Percentiles rank a stretch among this genome's conserved stretches.
Conservation (phyloP, 2,888 invertebrate genomes). For the Villa cingulata region DNA sequence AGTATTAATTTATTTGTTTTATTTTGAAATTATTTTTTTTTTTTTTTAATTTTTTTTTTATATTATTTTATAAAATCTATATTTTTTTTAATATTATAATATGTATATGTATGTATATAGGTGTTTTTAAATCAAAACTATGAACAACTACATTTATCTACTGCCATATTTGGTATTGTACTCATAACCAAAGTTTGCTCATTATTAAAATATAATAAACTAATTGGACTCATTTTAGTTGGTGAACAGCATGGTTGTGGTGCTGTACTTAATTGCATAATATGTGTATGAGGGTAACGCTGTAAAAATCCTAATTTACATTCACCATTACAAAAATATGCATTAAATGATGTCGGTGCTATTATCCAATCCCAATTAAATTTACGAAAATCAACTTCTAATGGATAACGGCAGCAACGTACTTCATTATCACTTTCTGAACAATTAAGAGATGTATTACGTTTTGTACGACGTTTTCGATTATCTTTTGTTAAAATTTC, state of each 20-base stretch:
- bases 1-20: too few relatives aligned
- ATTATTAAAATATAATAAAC: constrained; percentile 84
- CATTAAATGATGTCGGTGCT: constrained; percentile 86
- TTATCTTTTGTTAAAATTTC: constrained; percentile 30
- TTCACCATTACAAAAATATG: constrained; percentile 92
- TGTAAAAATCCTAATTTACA: constrained; percentile 81
- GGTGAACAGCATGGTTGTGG: constrained; percentile 90
- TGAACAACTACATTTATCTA: constrained; percentile 85
- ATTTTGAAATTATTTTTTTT: too few relatives aligned
- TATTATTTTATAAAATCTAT: background rate
- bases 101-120: too few relatives aligned
- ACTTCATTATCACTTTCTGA: constrained; percentile 57
- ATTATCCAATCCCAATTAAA: constrained; percentile 98
- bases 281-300: constrained; percentile 76
- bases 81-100: background rate
- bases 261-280: constrained; percentile 69
- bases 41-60: too few relatives aligned
- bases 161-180: constrained; percentile 85
- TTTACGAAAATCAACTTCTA: constrained; percentile 70
- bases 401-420: constrained; percentile 86
- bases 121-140: constrained; percentile 39
- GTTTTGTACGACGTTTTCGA: constrained; percentile 50
- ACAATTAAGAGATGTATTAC: constrained; percentile 72
- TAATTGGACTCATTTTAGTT: constrained; percentile 71
- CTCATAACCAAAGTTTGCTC: constrained; percentile 77